phyloP scores from a whole-genome alignment of 2,888 invertebrate genomes.

The Tipula unca region DNA sequence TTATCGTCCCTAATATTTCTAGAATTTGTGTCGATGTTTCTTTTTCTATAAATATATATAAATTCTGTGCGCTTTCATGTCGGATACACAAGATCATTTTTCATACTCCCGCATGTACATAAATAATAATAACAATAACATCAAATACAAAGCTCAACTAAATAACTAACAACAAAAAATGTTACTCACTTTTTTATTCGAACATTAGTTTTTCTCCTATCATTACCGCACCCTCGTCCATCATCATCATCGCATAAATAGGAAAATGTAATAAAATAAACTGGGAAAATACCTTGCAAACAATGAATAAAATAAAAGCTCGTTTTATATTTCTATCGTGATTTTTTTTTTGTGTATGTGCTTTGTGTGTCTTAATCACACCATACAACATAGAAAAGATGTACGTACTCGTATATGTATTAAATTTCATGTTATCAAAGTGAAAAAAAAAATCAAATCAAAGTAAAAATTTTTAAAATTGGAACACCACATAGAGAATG shows the following conservation, averaged over 20 bases:
- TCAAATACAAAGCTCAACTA: neutral
- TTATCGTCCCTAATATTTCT: neutral
- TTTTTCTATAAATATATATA: neutral
- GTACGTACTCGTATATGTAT: too few species aligned
- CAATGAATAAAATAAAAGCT: neutral
- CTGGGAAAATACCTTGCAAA: neutral
- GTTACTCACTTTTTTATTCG: neutral
- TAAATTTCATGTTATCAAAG: neutral
- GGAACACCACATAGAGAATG: neutral
- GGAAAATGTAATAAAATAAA: neutral
- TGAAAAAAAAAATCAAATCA: neutral
- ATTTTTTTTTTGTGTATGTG: neutral
- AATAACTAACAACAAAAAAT: neutral
- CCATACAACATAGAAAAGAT: neutral
- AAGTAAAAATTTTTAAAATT: neutral
- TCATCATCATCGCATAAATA: neutral
- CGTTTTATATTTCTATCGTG: neutral
- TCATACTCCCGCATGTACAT: neutral
- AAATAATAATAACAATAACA: neutral
- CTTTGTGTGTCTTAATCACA: neutral
- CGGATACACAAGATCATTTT: neutral
- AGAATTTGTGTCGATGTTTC: neutral
- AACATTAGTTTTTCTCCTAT: neutral
- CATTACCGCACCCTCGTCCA: neutral
- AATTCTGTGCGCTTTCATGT: neutral